Base-by-base conservation (phyloP, 2,113 vertebrate genomes). In the Podiceps cristatus region DNA sequence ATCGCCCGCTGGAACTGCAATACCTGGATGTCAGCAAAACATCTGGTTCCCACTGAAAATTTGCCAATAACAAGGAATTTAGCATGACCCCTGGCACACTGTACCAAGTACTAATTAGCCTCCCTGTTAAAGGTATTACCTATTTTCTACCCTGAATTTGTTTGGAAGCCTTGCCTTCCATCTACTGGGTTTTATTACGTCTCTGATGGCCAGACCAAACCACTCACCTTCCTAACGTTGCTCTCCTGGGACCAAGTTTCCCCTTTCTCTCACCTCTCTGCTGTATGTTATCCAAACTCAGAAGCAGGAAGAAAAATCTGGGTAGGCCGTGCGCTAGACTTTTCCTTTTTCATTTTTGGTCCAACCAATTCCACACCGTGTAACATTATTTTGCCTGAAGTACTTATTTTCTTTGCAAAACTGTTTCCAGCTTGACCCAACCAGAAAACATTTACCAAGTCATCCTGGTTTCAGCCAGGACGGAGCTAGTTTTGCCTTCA, bases 351-450 rank as follows among this genome's bases (percentile, higher is more conserved):
- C 12, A 18, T 33, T 53, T 76, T 3, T 14, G 2, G 7, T 22
- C n/a, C 9, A 66, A 62, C 28, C 3, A 0, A 22, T 68, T 68
- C 35, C 19, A 37, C 18, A 45, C 11, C n/a, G 18, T 0, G 0
- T 10, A 29, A 49, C 3, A 4, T 17, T n/a, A 50, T 59, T 78
- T 80, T 60, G 20, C 9, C 40, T 44, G 50, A 76, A 83, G 33
- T 13, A 1, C 7, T 47, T 56, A 20, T 15, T 33, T 42, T 3
- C 23, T 44, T 50, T 40, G 20, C 69, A 28, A 71, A 86, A 59
- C 9, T 2, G 3, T 50, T 83, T 69, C 69, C 67, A 88, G 80
- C 28, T 77, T 35, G 78, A 85, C 47, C 37, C 15, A 69, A 52
- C 2, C 28, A 66, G 35, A 55, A 75, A 64, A 7, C 35, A 16